These are phyloP conservation scores for Strongylocentrotus purpuratus DNA, from an alignment of 35 echinoderm and acorn worm species.

Conservation along the genomic window DNA sequence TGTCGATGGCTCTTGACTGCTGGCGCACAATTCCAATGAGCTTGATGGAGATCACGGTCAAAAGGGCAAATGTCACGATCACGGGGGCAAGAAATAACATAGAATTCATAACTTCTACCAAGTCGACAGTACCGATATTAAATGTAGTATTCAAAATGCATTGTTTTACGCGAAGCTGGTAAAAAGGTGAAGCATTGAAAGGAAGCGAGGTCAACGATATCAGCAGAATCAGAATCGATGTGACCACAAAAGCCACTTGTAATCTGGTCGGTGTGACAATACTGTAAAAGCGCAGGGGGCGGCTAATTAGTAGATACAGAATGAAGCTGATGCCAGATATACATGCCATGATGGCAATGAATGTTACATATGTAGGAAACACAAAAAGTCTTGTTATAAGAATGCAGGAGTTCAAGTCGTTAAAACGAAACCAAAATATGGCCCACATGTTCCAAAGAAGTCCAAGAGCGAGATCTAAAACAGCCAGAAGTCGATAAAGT, in stretches of 20 bases:
- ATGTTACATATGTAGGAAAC: background rate
- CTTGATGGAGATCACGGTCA: background rate
- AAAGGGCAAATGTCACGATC: background rate
- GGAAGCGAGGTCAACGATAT: background rate
- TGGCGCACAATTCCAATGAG: background rate
- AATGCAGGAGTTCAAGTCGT: background rate
- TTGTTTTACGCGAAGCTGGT: background rate
- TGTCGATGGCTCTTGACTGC: background rate
- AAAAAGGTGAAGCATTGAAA: background rate
- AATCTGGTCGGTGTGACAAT: background rate
- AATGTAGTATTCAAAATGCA: background rate
- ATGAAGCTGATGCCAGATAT: background rate
- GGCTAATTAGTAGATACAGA: background rate
- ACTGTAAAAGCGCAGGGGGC: background rate
- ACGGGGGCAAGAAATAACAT: background rate
- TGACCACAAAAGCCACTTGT: background rate
- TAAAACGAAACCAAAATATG: background rate
- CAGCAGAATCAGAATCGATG: background rate
- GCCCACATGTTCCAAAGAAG: background rate
- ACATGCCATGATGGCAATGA: background rate
- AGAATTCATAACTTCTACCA: background rate
- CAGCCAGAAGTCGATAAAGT: background rate
- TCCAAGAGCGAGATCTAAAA: background rate
- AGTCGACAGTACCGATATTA: background rate
- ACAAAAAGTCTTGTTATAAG: background rate